Percentiles rank a stretch among this genome's conserved stretches.
Evolutionary conservation across 2,113 vertebrate genomes (phyloP).

Genomic region (Pygoscelis antarcticus): DNA sequence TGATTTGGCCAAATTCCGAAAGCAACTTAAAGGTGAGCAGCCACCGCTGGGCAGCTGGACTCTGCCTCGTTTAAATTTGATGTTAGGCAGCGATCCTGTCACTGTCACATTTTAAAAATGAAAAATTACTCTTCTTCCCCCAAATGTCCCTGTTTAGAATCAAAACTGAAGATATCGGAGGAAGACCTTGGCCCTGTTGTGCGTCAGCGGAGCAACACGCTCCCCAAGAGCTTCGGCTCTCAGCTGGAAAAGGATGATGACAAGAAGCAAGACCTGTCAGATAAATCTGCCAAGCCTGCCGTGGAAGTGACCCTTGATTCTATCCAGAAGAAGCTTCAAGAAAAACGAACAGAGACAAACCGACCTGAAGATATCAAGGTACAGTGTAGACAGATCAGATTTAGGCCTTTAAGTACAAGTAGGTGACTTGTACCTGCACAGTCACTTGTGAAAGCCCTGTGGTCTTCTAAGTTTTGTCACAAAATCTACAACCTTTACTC

Average conservation of each 20-base stretch:
- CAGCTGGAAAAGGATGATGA: conserved; percentile 90
- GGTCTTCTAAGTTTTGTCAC: not conserved
- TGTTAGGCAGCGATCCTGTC: not conserved
- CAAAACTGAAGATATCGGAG: conserved; percentile 90
- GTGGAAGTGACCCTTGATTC: conserved; percentile 88
- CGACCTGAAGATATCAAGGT: conserved; percentile 96
- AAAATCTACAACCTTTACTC: not conserved
- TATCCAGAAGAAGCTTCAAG: conserved; percentile 89
- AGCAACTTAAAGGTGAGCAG: conserved; percentile 91
- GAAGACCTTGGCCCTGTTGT: conserved; percentile 88
- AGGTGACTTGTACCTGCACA: not conserved
- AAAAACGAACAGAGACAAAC: conserved; percentile 87
- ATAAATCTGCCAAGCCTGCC: conserved; percentile 85
- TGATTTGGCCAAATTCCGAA: conserved; percentile 91
- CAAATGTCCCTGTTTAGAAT: conserved; percentile 73
- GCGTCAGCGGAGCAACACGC: conserved; percentile 94
- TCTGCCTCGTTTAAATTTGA: not conserved
- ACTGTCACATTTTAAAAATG: not conserved
- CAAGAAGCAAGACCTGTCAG: conserved; percentile 76
- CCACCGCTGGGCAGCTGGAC: not conserved
- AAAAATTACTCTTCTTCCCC: not conserved
- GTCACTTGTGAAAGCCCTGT: not conserved
- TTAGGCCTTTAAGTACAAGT: not conserved
- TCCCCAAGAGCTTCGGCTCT: conserved; percentile 97
- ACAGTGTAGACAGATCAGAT: not conserved